A percentile compares a stretch with the other conserved stretches of the same genome.
Evolutionary conservation across 1,140 invertebrate species (phyloP).

Genomic region (Bombus haemorrhoidalis): DNA sequence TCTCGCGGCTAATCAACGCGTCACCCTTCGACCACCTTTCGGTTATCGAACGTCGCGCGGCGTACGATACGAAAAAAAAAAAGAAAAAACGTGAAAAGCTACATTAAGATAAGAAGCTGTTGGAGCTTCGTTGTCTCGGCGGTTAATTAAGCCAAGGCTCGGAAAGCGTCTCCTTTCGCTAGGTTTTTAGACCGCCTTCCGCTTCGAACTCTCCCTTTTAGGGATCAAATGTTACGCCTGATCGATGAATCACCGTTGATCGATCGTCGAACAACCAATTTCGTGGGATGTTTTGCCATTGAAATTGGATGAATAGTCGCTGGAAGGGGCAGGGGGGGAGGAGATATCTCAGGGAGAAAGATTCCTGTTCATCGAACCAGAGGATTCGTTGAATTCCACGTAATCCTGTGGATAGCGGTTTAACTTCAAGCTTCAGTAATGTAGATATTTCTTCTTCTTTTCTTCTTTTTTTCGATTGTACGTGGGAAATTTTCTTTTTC

Average conservation of each 20-base stretch:
- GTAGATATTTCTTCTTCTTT: background rate
- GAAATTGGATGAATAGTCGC: slow-evolving; percentile 13
- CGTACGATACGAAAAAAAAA: background rate
- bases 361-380: background rate
- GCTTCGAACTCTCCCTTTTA: background rate
- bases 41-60: slow-evolving; percentile 60
- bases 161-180: slow-evolving; percentile 10
- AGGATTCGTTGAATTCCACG: background rate
- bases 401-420: background rate
- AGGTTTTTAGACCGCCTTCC: background rate
- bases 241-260: slow-evolving; percentile 15
- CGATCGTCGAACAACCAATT: background rate
- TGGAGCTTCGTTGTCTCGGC: slow-evolving; percentile 9
- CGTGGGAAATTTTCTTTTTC: background rate
- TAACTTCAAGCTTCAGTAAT: no score
- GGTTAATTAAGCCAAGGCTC: slow-evolving; percentile 29
- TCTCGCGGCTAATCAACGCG: slow-evolving; percentile 59
- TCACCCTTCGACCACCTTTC: slow-evolving; percentile 57
- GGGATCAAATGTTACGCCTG: background rate
- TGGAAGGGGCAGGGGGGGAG: no score
- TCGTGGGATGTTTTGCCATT: slow-evolving; percentile 8
- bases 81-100: background rate
- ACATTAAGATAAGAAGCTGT: slow-evolving; percentile 28
- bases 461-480: background rate
- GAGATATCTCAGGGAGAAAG: background rate